Percentiles rank a stretch among this genome's conserved stretches.
Conservation (phyloP, 1,140 invertebrate genomes). For the Aphelenchoides besseyi region DNA sequence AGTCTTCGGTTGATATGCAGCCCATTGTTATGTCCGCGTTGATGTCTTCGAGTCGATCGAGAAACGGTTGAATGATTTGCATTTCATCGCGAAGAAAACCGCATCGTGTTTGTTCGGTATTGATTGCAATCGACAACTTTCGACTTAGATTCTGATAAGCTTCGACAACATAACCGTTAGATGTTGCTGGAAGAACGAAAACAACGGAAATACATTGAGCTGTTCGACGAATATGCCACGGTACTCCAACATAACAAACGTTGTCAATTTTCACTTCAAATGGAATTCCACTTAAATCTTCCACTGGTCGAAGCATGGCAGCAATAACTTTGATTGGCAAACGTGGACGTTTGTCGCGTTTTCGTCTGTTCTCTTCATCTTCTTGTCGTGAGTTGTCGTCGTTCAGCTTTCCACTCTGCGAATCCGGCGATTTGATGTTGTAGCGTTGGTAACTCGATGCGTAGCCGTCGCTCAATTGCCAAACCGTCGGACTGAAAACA, state of each 20-base stretch:
- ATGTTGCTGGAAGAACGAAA: slow-evolving; percentile 40
- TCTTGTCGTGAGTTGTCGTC: background rate
- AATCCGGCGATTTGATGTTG: too few species aligned
- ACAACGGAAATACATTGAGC: slow-evolving; percentile 39
- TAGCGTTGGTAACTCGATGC: background rate
- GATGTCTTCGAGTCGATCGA: slow-evolving; percentile 70
- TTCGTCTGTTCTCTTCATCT: background rate
- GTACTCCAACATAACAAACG: slow-evolving; percentile 44
- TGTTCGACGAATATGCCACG: slow-evolving; percentile 41
- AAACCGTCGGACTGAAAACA: background rate
- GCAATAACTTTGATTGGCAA: slow-evolving; percentile 49
- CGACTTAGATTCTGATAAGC: slow-evolving; percentile 88
- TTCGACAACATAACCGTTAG: slow-evolving; percentile 40
- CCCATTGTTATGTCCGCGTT: background rate
- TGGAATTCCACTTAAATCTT: slow-evolving; percentile 27
- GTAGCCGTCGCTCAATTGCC: background rate
- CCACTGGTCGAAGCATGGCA: slow-evolving; percentile 23
- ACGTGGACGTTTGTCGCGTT: background rate
- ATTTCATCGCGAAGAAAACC: slow-evolving; percentile 84
- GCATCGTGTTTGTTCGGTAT: slow-evolving; percentile 83
- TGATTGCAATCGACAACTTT: slow-evolving; percentile 79
- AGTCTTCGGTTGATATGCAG: background rate
- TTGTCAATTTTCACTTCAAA: slow-evolving; percentile 50
- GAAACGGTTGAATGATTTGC: slow-evolving; percentile 76
- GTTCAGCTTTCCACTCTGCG: background rate